Evolutionary conservation across 53 echinoderm and acorn worm genomes (phyloP), one percentile per base, ranked within the genome.

Genomic region (Paracentrotus lividus): DNA sequence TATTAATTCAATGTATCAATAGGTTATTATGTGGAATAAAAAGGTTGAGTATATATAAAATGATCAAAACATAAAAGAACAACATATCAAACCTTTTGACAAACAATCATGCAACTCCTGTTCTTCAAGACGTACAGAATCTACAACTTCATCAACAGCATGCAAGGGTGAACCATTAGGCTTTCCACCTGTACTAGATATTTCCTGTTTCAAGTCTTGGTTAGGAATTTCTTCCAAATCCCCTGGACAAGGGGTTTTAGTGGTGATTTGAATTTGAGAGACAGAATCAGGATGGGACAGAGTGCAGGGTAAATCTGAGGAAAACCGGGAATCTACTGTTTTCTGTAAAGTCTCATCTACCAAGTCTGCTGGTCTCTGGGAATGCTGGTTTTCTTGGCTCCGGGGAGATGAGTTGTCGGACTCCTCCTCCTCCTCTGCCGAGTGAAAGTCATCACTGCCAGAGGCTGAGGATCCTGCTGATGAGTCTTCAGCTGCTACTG

Each of bases 111-210:
- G 92, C 92, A 92, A 43, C 36, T 92, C 92, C 56, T 57, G 78
- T 55, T 78, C 92, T 92, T 54, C 92, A 55, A 26, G 55, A 78
- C 24, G 58, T 24, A 38, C 92, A 78, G 55, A 94, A 52, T 77
- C 92, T 61, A 94, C 88, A 53, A 67, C 49, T 13, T 95, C 95
- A 59, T 88, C 45, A 12, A 93, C 91, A 61, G 86, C 95, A 88
- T 92, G 95, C 81, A 95, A 75, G 40, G 94, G 88, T 26, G 81
- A 24, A 81, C 47, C 44, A 24, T 47, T 81, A 77, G 38, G 7
- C 6, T 57, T 21, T 78, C 44, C 92, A 78, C 58, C 52, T 78
- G 59, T 58, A 92, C 58, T 29, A 24, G 81, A 38, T 24, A 59
- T 26, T 72, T 92, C 81, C 92, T 94, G 86, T 42, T 93, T 93